Percentiles rank a stretch among this genome's conserved stretches.
Conservation (phyloP, 2,888 invertebrate genomes). For the Harpalus rufipes region DNA sequence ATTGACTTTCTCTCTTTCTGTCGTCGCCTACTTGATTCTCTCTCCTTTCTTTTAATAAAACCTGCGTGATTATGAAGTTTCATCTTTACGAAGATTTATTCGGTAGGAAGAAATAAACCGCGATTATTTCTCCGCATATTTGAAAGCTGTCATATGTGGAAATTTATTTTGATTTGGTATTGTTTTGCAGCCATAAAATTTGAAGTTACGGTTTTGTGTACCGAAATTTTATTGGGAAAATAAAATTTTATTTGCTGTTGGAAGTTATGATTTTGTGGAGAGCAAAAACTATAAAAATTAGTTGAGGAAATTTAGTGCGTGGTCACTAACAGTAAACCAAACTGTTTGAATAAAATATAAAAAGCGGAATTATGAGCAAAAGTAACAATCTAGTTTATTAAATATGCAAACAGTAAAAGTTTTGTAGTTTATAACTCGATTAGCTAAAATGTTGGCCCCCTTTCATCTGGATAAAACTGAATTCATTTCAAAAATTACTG, state of each 20-base stretch:
- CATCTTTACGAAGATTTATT: conserved; percentile 22
- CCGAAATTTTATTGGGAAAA: conserved; percentile 42
- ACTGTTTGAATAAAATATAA: no score
- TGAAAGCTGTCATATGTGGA: conserved; percentile 35
- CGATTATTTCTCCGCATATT: conserved; percentile 27
- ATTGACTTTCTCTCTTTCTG: conserved; percentile 42
- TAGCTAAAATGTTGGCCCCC: no score
- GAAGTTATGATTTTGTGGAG: conserved; percentile 34
- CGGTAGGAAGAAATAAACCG: conserved; percentile 17
- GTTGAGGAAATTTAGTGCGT: neutral
- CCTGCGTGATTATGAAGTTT: conserved; percentile 39
- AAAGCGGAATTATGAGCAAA: no score
- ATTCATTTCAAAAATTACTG: no score
- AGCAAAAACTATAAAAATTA: neutral
- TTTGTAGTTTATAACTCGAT: no score
- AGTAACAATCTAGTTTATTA: no score
- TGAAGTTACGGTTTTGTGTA: conserved; percentile 37
- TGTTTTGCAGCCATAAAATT: conserved; percentile 47
- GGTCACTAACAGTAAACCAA: neutral
- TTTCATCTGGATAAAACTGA: no score
- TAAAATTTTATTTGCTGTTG: conserved; percentile 42
- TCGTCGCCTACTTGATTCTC: neutral
- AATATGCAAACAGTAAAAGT: no score
- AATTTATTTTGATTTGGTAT: conserved; percentile 47
- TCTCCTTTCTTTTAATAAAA: conserved; percentile 47